Percentiles rank a stretch among this genome's conserved stretches.
phyloP scores from a whole-genome alignment of 2,113 vertebrate genomes.

The human (Homo sapiens) region GRCh38 chr4:32309501-32310000 shows the following conservation, averaged over 20 bases:
- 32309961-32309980: fast-evolving
- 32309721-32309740: not conserved
- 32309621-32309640: not conserved
- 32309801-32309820: not conserved
- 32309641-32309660: not conserved
- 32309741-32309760: not conserved
- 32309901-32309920: not conserved
- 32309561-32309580: not conserved
- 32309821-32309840: not conserved
- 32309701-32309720: not conserved
- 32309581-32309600: not conserved
- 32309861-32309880: not conserved
- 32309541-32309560: not conserved
- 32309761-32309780: not conserved
- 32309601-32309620: not conserved
- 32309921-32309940: not conserved
- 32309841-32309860: not conserved
- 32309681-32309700: not conserved
- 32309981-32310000: not conserved
- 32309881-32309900: not conserved
- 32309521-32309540: not conserved
- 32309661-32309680: not conserved
- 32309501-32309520: not conserved
- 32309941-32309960: not conserved
- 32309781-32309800: not conserved